These are phyloP conservation scores for Sterna hirundo DNA, from an alignment of 2,113 vertebrate genomes.

Conservation along the genomic window DNA sequence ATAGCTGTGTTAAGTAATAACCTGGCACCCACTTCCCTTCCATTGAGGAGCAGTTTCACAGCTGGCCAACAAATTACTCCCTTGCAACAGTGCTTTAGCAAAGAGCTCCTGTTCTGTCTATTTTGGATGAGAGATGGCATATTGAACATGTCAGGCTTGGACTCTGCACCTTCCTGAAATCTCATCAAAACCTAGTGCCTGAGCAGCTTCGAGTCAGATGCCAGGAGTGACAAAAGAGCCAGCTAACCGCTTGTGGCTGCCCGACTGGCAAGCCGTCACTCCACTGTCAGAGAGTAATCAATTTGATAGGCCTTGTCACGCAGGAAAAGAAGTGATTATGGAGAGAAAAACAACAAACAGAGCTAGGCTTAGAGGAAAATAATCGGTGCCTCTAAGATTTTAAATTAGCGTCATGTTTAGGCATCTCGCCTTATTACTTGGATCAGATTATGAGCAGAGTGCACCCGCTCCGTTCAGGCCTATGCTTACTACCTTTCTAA, in stretches of 20 bases:
- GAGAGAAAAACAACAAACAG: neutral
- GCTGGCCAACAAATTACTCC: neutral
- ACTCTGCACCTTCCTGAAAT: neutral
- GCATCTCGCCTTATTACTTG: fast-evolving
- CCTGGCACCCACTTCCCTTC: neutral
- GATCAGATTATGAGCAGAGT: neutral
- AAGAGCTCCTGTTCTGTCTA: neutral
- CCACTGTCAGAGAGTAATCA: neutral
- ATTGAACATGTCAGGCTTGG: neutral
- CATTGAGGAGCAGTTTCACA: neutral
- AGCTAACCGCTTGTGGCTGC: neutral
- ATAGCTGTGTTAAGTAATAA: neutral
- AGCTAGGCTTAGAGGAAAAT: neutral
- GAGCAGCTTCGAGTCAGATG: neutral
- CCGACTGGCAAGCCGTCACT: neutral
- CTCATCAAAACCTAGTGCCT: neutral
- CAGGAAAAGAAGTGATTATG: neutral
- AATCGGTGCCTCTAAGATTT: neutral
- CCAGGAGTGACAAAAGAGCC: neutral
- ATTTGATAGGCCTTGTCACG: neutral
- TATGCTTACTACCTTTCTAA: neutral
- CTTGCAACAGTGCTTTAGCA: neutral
- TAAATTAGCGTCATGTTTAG: neutral
- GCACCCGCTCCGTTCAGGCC: fast-evolving
- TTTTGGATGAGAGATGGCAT: neutral